Percentiles rank a stretch among this genome's conserved stretches.
Evolutionary conservation across 2,113 vertebrate species (phyloP).

Genomic region (Phalacrocorax aristotelis): DNA sequence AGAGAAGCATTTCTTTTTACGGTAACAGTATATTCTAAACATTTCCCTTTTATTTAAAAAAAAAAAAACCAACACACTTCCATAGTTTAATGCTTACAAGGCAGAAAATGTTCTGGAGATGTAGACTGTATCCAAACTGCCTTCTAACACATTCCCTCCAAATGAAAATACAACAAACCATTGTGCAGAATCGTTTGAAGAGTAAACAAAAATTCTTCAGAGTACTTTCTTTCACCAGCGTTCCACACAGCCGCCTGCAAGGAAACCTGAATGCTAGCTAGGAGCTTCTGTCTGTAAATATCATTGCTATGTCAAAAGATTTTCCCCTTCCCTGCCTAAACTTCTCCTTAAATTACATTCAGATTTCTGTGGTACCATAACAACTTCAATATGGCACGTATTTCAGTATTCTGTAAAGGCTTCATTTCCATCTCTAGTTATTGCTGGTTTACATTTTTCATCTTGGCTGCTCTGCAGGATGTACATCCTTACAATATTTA

Average conservation of each 20-base stretch:
- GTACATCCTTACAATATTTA: constrained; percentile 37
- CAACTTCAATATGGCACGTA: constrained; percentile 62
- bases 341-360: constrained; percentile 66
- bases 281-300: constrained; percentile 59
- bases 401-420: constrained; percentile 50
- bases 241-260: background rate
- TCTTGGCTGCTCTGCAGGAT: constrained; percentile 49
- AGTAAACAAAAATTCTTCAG: constrained; percentile 17
- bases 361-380: constrained; percentile 71
- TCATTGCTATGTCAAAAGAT: background rate
- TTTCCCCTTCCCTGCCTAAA: background rate
- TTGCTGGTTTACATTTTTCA: constrained; percentile 64
- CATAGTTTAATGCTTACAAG: background rate
- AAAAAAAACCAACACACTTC: background rate
- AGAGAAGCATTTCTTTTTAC: constrained; percentile 6
- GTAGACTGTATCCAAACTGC: background rate
- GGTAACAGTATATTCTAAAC: constrained; percentile 3
- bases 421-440: constrained; percentile 54
- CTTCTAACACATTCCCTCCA: background rate
- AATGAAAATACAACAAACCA: constrained; percentile 14
- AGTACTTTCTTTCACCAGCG: background rate
- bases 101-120: background rate
- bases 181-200: background rate
- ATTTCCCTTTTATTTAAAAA: background rate
- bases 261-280: constrained; percentile 46